Percentiles rank a stretch among this genome's conserved stretches.
Conservation (phyloP, 2,888 invertebrate genomes). For the Oithona nana region DNA sequence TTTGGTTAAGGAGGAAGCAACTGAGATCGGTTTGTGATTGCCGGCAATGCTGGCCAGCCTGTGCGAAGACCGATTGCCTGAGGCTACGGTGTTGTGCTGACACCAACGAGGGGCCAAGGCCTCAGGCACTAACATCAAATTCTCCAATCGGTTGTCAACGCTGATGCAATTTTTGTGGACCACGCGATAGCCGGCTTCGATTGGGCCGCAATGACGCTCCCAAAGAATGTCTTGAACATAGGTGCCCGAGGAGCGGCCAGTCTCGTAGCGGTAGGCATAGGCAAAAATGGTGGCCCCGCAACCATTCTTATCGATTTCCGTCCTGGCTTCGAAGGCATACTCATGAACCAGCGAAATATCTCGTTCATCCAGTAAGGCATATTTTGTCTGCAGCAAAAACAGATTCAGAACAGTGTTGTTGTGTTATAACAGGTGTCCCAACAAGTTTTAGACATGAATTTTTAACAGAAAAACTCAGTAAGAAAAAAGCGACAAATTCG, state of each 20-base stretch:
- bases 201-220: slow-evolving; percentile 33
- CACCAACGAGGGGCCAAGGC: slow-evolving; percentile 19
- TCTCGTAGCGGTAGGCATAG: slow-evolving; percentile 28
- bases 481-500: background rate
- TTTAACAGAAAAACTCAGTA: background rate
- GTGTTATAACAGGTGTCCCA: too few species aligned
- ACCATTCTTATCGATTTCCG: slow-evolving; percentile 33
- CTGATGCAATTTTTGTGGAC: slow-evolving; percentile 33
- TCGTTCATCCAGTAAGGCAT: slow-evolving; percentile 32
- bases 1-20: background rate
- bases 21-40: background rate
- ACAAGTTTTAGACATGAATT: background rate
- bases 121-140: slow-evolving; percentile 28
- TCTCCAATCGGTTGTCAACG: slow-evolving; percentile 34
- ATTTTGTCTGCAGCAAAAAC: slow-evolving; percentile 29
- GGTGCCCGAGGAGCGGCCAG: slow-evolving; percentile 27
- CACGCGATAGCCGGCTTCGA: slow-evolving; percentile 32
- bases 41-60: too few species aligned
- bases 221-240: slow-evolving; percentile 32
- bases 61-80: too few species aligned
- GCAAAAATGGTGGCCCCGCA: slow-evolving; percentile 32
- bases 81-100: background rate
- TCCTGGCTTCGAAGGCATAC: slow-evolving; percentile 32
- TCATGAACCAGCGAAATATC: slow-evolving; percentile 32
- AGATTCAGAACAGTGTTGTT: background rate